These are phyloP conservation scores for Caenorhabditis becei DNA, from an alignment of 2,888 invertebrate species.

Conservation along the genomic window DNA sequence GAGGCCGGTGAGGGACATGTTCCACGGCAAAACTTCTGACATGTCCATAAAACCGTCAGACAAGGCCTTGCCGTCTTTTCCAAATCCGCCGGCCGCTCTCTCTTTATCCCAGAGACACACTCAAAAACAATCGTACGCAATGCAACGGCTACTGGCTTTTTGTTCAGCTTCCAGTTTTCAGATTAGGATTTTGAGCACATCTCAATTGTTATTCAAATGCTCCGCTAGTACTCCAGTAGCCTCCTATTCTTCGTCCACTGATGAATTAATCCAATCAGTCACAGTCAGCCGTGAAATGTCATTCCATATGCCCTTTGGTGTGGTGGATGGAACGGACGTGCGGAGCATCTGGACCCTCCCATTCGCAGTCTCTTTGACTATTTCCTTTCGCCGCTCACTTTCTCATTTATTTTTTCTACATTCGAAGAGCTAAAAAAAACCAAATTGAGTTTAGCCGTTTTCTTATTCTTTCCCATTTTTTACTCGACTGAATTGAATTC, in stretches of 20 bases:
- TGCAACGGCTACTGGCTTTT: not conserved
- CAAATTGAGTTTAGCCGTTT: slow-evolving; percentile 28
- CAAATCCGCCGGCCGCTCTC: slow-evolving; percentile 5
- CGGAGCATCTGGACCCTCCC: slow-evolving; percentile 45
- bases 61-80: slow-evolving; percentile 8
- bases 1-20: not conserved
- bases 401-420: slow-evolving; percentile 38
- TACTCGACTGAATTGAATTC: slow-evolving; percentile 21
- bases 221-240: not conserved
- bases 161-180: not conserved
- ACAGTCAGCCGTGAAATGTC: slow-evolving; percentile 37
- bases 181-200: not conserved
- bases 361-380: not conserved
- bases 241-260: slow-evolving; percentile 32
- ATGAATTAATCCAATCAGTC: slow-evolving; percentile 62
- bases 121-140: slow-evolving; percentile 1
- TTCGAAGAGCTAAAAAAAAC: slow-evolving; percentile 10
- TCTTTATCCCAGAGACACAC: not conserved
- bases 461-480: slow-evolving; percentile 12
- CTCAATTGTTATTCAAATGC: slow-evolving; percentile 8
- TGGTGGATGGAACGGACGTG: slow-evolving; percentile 4
- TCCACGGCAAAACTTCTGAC: slow-evolving; percentile 13
- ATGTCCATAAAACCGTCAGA: slow-evolving; percentile 22
- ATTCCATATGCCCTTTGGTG: slow-evolving; percentile 53
- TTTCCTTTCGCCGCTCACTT: slow-evolving; percentile 4